These are phyloP conservation scores for Shinisaurus crocodilurus DNA, from an alignment of 2,113 vertebrate species.

Conservation along the genomic window DNA sequence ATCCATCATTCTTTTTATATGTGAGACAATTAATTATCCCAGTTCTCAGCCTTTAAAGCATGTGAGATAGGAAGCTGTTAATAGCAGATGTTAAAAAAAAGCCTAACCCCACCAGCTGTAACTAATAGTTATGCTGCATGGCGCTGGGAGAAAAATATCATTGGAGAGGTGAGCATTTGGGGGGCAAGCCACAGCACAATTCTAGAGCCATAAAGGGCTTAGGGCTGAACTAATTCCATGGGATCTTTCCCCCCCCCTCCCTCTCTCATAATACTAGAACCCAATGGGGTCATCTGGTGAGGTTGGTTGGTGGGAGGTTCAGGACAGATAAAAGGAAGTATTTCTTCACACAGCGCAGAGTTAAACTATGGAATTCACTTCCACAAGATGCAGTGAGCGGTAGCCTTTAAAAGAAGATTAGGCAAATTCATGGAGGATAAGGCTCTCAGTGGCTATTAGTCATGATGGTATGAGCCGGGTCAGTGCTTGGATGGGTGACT, in stretches of 20 bases:
- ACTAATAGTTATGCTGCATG: constrained; percentile 7
- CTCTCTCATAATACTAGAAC: not conserved
- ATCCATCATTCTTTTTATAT: constrained; percentile 19
- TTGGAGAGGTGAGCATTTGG: not conserved
- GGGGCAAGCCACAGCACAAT: not conserved
- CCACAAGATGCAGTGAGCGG: not conserved
- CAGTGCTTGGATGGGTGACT: too few relatives aligned
- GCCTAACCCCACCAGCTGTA: not conserved
- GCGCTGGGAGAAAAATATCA: constrained; percentile 1
- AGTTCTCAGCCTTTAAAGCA: not conserved
- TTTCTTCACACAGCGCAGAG: not conserved
- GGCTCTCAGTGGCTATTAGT: not conserved
- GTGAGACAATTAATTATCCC: constrained; percentile 12
- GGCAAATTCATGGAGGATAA: not conserved
- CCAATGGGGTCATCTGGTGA: not conserved
- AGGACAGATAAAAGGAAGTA: not conserved
- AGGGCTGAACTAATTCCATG: not conserved
- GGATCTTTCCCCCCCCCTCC: not conserved
- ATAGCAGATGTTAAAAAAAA: constrained; percentile 18
- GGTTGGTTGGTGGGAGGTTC: not conserved
- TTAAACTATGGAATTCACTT: not conserved
- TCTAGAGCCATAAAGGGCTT: not conserved
- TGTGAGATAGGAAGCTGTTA: constrained; percentile 4
- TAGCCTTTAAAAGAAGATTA: not conserved
- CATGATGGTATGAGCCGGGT: too few relatives aligned